Percentiles rank a stretch among this genome's conserved stretches.
Evolutionary conservation across 2,888 invertebrate genomes (phyloP).

Genomic region (Alloscopus bannaensis): DNA sequence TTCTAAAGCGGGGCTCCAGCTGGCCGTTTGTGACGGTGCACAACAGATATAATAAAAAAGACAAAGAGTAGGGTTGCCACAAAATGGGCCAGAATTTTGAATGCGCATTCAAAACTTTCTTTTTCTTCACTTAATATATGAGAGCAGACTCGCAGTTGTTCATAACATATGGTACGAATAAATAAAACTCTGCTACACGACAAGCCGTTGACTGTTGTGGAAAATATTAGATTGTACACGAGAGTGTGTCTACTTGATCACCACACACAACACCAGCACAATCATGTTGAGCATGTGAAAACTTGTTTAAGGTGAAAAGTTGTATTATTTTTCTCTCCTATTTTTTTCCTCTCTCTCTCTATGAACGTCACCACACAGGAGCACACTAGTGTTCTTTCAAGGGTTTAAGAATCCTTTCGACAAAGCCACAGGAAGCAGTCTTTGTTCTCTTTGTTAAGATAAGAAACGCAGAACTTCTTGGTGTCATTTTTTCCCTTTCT

Average conservation of each 20-base stretch:
- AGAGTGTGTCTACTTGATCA: background rate
- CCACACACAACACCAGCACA: background rate
- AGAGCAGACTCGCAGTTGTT: no score
- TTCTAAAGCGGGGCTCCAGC: no score
- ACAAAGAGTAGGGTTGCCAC: no score
- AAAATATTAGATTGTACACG: background rate
- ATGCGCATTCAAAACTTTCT: no score
- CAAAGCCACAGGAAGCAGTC: slow-evolving; percentile 35
- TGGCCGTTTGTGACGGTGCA: no score
- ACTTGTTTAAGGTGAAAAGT: slow-evolving; percentile 6
- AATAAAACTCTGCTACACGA: no score
- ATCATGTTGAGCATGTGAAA: background rate
- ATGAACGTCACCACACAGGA: background rate
- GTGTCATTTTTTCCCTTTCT: slow-evolving; percentile 52
- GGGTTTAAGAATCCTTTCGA: slow-evolving; percentile 29
- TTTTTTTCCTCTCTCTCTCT: no score
- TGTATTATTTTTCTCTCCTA: slow-evolving; percentile 11
- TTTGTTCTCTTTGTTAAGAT: slow-evolving; percentile 46
- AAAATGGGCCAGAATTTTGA: no score
- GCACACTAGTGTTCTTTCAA: slow-evolving; percentile 5
- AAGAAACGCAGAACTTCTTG: slow-evolving; percentile 36
- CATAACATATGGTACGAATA: no score
- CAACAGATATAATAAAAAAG: no score
- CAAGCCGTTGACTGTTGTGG: no score
- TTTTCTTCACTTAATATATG: no score